phyloP scores from a whole-genome alignment of 2,797 vertebrate genomes.

The Sardinella longiceps region DNA sequence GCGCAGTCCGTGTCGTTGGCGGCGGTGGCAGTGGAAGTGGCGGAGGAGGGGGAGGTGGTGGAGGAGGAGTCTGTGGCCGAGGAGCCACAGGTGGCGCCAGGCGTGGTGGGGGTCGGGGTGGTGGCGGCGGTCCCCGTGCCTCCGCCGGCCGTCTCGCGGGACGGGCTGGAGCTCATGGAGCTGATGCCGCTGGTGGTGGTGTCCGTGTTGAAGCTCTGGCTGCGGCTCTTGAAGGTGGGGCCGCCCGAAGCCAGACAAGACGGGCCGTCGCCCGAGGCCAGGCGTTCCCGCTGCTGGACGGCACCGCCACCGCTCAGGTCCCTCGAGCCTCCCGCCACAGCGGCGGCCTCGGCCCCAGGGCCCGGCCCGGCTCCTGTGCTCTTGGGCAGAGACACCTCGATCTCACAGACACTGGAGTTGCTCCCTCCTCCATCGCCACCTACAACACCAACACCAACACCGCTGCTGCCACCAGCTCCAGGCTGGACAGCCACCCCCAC shows the following conservation, averaged over 20 bases:
- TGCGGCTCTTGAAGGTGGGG: conserved; percentile 83
- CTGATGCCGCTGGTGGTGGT: conserved; percentile 88
- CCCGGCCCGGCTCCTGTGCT: conserved; percentile 63
- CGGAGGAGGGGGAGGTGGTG: conserved; percentile 80
- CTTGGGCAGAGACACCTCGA: conserved; percentile 74
- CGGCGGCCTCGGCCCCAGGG: conserved; percentile 68
- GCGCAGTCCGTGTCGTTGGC: conserved; percentile 79
- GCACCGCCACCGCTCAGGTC: conserved; percentile 65
- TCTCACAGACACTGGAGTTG: conserved; percentile 79
- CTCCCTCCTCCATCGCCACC: conserved; percentile 59
- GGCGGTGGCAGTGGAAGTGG: conserved; percentile 75
- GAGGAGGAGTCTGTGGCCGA: conserved; percentile 80
- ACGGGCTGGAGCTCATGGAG: conserved; percentile 88
- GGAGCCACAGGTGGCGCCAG: conserved; percentile 68
- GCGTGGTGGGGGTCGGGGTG: conserved; percentile 47
- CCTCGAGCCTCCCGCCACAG: conserved; percentile 66
- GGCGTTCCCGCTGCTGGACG: conserved; percentile 76
- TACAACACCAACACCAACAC: neutral
- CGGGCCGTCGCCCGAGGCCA: conserved; percentile 72
- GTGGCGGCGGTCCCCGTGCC: conserved; percentile 61
- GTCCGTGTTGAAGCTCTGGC: conserved; percentile 87
- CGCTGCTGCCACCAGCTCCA: neutral
- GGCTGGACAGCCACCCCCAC: conserved; percentile 47
- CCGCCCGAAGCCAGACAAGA: conserved; percentile 47
- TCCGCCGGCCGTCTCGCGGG: conserved; percentile 80